A percentile compares a stretch with the other conserved stretches of the same genome.
Conservation (phyloP, 1,140 invertebrate species). For the Melanaphis sacchari region DNA sequence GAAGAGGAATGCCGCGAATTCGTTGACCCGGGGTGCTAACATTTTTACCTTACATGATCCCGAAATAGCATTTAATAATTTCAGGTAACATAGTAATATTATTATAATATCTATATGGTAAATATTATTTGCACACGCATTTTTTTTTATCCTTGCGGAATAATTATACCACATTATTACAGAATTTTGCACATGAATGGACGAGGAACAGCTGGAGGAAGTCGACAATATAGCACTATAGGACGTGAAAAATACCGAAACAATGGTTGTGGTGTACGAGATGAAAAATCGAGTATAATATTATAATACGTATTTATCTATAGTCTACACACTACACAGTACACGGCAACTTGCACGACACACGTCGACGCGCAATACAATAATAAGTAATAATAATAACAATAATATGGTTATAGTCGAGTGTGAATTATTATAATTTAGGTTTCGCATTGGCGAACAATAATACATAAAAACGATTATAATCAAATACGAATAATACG, state of each 20-base stretch:
- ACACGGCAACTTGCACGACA: no score
- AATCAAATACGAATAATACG: background rate
- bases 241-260: conserved; percentile 1
- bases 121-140: background rate
- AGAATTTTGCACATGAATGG: background rate
- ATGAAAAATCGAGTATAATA: background rate
- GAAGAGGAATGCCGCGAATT: background rate
- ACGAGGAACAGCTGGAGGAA: background rate
- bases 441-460: background rate
- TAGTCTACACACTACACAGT: background rate
- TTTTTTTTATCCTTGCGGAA: background rate
- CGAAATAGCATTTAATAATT: background rate
- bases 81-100: background rate
- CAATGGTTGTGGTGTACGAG: background rate
- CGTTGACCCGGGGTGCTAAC: background rate
- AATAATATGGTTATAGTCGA: no score
- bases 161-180: background rate
- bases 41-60: background rate
- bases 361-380: no score
- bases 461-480: background rate
- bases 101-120: background rate
- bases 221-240: background rate
- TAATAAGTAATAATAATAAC: no score
- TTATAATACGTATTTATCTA: background rate
- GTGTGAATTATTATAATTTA: no score